Evolutionary conservation across 2,797 vertebrate genomes (phyloP), one percentile per base, ranked within the genome.

Genomic region (Characodon lateralis): DNA sequence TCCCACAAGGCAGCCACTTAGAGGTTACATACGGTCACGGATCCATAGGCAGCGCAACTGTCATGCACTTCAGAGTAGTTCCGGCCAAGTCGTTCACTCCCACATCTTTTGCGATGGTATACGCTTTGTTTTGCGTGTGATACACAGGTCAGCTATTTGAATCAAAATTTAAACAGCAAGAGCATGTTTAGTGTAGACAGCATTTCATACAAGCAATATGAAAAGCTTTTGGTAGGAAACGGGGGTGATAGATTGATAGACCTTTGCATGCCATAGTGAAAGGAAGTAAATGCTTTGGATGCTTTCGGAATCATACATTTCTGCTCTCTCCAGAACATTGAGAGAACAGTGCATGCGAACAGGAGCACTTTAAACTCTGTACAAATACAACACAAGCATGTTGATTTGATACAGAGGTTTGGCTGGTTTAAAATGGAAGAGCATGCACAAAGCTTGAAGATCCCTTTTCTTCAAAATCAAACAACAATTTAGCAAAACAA

Each of bases 101-200:
- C 58, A 70, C 80, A 76, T 77, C 73, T 89, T 83, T 77, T 66
- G 85, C 51, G 74, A 92, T 89, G 90, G 92, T 92, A 93, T 89
- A 92, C 90, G 91, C 93, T 87, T 85, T 85, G 79, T 83, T 85
- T 87, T 87, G 88, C 41, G 82, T 90, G 90, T 84, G 83, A 80
- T 79, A 77, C 76, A 66, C 58, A 71, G 76, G 83, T 76, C 39
- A 41, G 81, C 86, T 89, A 92, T 94, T 95, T 93, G 86, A 89
- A 93, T 93, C 59, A 86, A 92, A 92, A 91, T 93, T 94, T 87
- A 92, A 94, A 94, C 83, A 92, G 91, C 83, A 78, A 73, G 39
- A 76, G 78, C 85, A 89, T 78, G 89, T 13, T 87, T 83, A 82
- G 87, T 78, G 84, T 86, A 81, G 87, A 87, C 61, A 75, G 86